phyloP scores from a whole-genome alignment of 2,113 vertebrate genomes.

The Ellobius talpinus region DNA sequence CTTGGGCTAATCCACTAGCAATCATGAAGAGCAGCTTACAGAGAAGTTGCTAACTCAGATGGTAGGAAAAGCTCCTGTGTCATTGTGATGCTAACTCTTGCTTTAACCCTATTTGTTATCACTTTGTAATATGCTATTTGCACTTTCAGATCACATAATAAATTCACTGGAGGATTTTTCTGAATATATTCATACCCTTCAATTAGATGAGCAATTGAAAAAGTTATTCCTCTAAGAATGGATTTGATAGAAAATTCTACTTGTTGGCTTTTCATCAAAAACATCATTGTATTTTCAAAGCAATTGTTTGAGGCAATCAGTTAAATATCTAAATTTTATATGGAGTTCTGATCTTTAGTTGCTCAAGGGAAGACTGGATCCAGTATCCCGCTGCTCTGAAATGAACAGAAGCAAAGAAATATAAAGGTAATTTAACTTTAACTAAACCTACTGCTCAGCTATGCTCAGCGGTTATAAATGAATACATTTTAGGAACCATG shows the following conservation, averaged over 20 bases:
- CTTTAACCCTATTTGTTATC: slow-evolving; percentile 63
- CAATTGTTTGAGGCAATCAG: slow-evolving; percentile 69
- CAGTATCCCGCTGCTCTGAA: slow-evolving; percentile 68
- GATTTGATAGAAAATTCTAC: slow-evolving; percentile 66
- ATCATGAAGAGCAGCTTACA: not conserved
- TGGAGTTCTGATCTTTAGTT: slow-evolving; percentile 47
- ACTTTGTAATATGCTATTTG: slow-evolving; percentile 62
- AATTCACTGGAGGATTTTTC: slow-evolving; percentile 61
- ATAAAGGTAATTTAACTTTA: slow-evolving; percentile 79
- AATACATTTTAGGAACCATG: slow-evolving; percentile 67
- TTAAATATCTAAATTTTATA: slow-evolving; percentile 76
- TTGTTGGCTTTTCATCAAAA: slow-evolving; percentile 73
- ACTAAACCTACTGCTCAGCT: slow-evolving; percentile 68
- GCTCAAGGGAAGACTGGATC: slow-evolving; percentile 64
- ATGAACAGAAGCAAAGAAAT: slow-evolving; percentile 74
- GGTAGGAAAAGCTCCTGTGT: not conserved
- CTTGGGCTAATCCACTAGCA: not conserved
- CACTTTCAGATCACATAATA: slow-evolving; percentile 52
- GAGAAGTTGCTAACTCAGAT: slow-evolving; percentile 22
- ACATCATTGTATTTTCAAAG: slow-evolving; percentile 67
- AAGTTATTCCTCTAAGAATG: slow-evolving; percentile 71
- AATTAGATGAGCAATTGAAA: slow-evolving; percentile 71
- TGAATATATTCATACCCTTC: slow-evolving; percentile 71
- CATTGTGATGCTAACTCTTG: not conserved
- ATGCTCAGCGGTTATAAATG: slow-evolving; percentile 65